A percentile compares a stretch with the other conserved stretches of the same genome.
Conservation (phyloP, 2,888 invertebrate genomes). For the Erebia ligea region DNA sequence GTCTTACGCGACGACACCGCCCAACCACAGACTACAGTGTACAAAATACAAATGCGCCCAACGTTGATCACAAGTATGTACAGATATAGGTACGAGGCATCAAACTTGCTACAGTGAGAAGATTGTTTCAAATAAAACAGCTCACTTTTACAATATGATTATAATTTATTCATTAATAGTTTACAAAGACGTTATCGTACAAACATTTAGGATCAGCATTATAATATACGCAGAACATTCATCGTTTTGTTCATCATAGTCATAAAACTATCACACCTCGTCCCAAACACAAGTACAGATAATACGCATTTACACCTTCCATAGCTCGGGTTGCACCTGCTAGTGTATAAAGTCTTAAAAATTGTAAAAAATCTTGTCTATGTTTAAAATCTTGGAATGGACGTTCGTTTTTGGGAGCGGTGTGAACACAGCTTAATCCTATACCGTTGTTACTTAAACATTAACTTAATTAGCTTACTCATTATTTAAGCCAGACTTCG, state of each 20-base stretch:
- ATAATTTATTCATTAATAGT: conserved; percentile 83
- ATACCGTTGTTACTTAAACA: conserved; percentile 62
- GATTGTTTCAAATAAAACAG: conserved; percentile 57
- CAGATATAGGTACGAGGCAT: too few species aligned
- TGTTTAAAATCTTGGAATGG: conserved; percentile 65
- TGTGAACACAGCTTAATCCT: conserved; percentile 44
- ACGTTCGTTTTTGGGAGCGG: conserved; percentile 56
- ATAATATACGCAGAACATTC: conserved; percentile 51
- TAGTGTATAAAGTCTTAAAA: conserved; percentile 39
- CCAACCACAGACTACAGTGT: too few species aligned
- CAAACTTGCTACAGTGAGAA: too few species aligned
- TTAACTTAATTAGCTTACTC: conserved; percentile 67
- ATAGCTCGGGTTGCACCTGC: conserved; percentile 57
- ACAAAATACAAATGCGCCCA: too few species aligned
- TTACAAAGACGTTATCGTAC: conserved; percentile 82
- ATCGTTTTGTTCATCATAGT: conserved; percentile 52
- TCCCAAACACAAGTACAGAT: conserved; percentile 52
- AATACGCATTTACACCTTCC: conserved; percentile 38
- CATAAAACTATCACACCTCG: conserved; percentile 26
- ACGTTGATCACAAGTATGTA: too few species aligned
- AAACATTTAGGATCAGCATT: conserved; percentile 69
- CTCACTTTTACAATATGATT: conserved; percentile 73
- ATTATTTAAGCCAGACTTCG: conserved; percentile 62
- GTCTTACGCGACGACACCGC: too few species aligned
- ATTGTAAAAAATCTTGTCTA: conserved; percentile 45